Percentiles rank a stretch among this genome's conserved stretches.
These are phyloP conservation scores for Microcebus griseorufus DNA, from an alignment of 2,113 vertebrate genomes.

Conservation along the genomic window DNA sequence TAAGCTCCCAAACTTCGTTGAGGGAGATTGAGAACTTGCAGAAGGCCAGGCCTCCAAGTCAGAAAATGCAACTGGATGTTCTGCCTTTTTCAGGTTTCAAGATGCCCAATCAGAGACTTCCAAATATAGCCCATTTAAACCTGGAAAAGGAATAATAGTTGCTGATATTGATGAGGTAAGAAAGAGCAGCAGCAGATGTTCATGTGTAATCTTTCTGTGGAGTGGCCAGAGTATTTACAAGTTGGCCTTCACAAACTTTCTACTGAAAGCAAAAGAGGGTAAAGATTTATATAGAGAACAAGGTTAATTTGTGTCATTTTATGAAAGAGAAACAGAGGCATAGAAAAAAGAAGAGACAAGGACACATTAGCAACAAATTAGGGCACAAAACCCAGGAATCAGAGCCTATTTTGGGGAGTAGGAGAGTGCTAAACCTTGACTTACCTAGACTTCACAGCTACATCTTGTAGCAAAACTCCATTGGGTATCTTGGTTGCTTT, in stretches of 20 bases:
- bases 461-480: background rate
- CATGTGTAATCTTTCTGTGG: background rate
- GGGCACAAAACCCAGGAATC: background rate
- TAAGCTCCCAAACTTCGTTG: background rate
- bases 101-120: background rate
- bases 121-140: background rate
- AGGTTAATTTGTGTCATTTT: conserved; percentile 1
- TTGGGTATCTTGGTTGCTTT: background rate
- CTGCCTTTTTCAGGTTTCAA: conserved; percentile 46
- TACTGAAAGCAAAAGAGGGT: background rate
- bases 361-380: background rate
- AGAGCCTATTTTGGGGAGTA: background rate
- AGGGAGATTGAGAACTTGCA: background rate
- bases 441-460: background rate
- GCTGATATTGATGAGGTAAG: conserved; percentile 55
- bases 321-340: background rate
- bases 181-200: background rate
- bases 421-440: background rate
- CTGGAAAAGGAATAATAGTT: background rate
- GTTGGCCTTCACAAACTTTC: background rate
- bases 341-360: background rate
- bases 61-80: background rate
- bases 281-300: background rate
- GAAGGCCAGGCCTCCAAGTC: background rate
- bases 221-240: conserved; percentile 21